phyloP scores from a whole-genome alignment of 2,113 vertebrate genomes.

The Bubo bubo region DNA sequence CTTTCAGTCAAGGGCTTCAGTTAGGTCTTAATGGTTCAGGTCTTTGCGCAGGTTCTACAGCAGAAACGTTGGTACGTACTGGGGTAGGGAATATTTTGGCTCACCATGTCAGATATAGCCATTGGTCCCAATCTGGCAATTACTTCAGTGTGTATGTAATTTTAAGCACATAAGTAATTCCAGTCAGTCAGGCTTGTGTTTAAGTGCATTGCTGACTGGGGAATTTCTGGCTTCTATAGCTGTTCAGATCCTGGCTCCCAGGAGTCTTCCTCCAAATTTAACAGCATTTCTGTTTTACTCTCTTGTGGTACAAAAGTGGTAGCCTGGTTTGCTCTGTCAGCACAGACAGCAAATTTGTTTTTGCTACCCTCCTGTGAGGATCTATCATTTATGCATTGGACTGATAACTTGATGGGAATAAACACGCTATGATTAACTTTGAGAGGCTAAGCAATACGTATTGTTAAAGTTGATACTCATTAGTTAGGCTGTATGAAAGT shows the following conservation, averaged over 20 bases:
- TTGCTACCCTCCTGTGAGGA: not conserved
- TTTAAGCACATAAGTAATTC: conserved; percentile 33
- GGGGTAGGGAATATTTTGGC: not conserved
- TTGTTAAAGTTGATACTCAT: not conserved
- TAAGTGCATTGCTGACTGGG: not conserved
- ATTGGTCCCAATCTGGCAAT: not conserved
- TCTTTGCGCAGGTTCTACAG: not conserved
- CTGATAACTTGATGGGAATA: not conserved
- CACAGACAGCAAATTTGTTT: not conserved
- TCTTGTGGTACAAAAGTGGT: not conserved
- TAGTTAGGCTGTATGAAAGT: not conserved
- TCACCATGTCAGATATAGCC: not conserved
- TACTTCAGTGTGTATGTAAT: not conserved
- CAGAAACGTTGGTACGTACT: not conserved
- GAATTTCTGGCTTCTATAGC: not conserved
- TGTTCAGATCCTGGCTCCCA: not conserved
- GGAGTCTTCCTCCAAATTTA: conserved; percentile 21
- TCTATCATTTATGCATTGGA: not conserved
- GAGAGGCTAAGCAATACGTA: not conserved
- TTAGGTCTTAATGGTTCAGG: not conserved
- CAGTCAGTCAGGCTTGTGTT: not conserved
- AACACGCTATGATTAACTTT: not conserved
- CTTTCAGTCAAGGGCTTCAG: not conserved
- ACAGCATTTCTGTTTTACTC: not conserved
- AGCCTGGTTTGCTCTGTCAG: not conserved